A percentile compares a stretch with the other conserved stretches of the same genome.
Conservation (phyloP, 2,888 invertebrate genomes). For the Spodoptera littoralis region DNA sequence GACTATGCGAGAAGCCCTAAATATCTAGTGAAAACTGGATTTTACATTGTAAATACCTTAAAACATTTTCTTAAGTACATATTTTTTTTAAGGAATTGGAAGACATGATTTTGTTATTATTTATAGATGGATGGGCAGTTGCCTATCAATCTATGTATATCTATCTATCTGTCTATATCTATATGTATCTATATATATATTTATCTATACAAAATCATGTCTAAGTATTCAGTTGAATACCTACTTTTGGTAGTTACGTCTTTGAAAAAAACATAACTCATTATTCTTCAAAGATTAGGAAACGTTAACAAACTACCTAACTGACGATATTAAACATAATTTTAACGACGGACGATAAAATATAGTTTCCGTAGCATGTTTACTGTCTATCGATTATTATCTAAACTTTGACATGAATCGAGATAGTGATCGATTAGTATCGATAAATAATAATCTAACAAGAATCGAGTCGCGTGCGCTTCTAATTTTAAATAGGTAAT, state of each 20-base stretch:
- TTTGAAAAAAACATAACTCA: constrained; percentile 7
- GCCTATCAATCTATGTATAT: too few species aligned
- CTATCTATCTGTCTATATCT: too few species aligned
- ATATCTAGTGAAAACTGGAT: too few species aligned
- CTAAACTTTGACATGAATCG: constrained; percentile 8
- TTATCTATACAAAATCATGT: too few species aligned
- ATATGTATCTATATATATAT: too few species aligned
- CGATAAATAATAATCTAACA: constrained; percentile 8
- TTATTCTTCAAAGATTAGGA: constrained; percentile 24
- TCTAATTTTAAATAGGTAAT: constrained; percentile 15
- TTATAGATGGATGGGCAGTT: too few species aligned
- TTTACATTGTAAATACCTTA: too few species aligned
- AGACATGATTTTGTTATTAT: too few species aligned
- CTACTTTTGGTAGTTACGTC: background rate
- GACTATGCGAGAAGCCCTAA: too few species aligned
- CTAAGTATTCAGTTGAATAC: too few species aligned
- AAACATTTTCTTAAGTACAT: too few species aligned
- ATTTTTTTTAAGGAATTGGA: too few species aligned
- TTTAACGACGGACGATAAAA: constrained; percentile 22
- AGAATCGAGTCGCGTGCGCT: constrained; percentile 23
- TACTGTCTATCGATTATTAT: constrained; percentile 14
- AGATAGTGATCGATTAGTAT: constrained; percentile 8
- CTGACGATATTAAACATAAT: constrained; percentile 15
- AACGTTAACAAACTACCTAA: constrained; percentile 17
- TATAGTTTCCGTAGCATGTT: constrained; percentile 24